Evolutionary conservation across 1,140 invertebrate species (phyloP).

Genomic region (Drosophila lacteicornis): DNA sequence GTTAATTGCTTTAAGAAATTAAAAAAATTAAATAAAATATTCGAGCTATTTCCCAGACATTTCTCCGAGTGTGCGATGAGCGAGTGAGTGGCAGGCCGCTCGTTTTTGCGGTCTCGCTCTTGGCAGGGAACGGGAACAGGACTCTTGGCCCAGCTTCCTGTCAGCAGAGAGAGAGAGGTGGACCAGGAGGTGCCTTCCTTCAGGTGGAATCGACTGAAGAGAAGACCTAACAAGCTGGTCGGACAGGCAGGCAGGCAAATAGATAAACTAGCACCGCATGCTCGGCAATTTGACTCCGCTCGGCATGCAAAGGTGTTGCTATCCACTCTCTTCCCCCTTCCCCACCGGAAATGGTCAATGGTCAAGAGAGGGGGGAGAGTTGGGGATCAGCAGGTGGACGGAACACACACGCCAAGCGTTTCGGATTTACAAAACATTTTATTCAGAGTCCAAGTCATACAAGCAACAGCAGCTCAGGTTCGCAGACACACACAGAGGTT

Average conservation of each 20-base stretch:
- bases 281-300: conserved; percentile 71
- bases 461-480: conserved; percentile 46
- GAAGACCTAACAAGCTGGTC: conserved; percentile 70
- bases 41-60: not conserved
- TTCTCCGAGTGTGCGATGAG: conserved; percentile 5
- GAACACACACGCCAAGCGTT: conserved; percentile 45
- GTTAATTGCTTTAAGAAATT: too few species aligned
- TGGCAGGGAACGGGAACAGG: conserved; percentile 11
- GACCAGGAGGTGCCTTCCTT: not conserved
- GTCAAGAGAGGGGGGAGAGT: not conserved
- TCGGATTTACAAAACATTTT: conserved; percentile 82
- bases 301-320: conserved; percentile 35
- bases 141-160: conserved; percentile 33
- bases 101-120: conserved; percentile 31
- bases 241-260: conserved; percentile 59
- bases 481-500: not conserved
- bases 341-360: conserved; percentile 25
- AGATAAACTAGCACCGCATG: conserved; percentile 71
- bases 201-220: conserved; percentile 21
- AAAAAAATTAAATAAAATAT: not conserved
- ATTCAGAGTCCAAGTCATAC: conserved; percentile 58
- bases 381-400: conserved; percentile 2
- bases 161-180: not conserved
- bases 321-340: not conserved
- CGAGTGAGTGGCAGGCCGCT: conserved; percentile 23